Evolutionary conservation across 2,113 vertebrate species (phyloP), one percentile per base, ranked within the genome.

Genomic region (Salvelinus fontinalis): DNA sequence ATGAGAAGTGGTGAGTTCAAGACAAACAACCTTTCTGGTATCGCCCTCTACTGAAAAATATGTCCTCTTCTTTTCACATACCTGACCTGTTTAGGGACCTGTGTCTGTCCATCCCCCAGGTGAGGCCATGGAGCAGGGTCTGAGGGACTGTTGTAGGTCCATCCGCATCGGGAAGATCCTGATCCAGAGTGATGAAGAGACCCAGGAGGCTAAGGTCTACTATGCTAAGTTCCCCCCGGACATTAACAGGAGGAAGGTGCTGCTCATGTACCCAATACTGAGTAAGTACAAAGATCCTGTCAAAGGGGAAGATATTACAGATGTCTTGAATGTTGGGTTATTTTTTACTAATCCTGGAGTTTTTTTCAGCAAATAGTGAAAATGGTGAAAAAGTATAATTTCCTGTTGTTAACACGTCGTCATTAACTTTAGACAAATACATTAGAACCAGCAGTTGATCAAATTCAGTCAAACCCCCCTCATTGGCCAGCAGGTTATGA

Each of bases 171-270:
- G 97, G 14, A 99, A 99, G 81, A 99, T 99, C 89, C 94, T 99
- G 81, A 99, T 99, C 81, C 97, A 98, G 93, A 99, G 97, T 1
- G 97, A 99, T 0, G 97, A 99, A 88, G 98, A 99, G 84, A 99
- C 97, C 0, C 97, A 98, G 84, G 94, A 95, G 90, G 97, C 97
- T n/a, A 98, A 99, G 90, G 97, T 99, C 22, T 99, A 96, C 90
- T 99, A 99, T 2, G 97, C 98, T 68, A 99, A 99, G 86, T 99
- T 99, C 65, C 98, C 97, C 31, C 98, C 98, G 0, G 97, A 99
- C 84, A 97, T 99, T 77, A 96, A 95, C 90, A 94, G 95, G 81
- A 95, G 98, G 75, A 99, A 99, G 90, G 97, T 99, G 60, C 94
- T 99, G 82, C 95, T 99, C 51, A 99, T 99, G 97, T 99, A 98